These are phyloP conservation scores for Drosophila percnosoma DNA, from an alignment of 2,888 invertebrate species.

Conservation along the genomic window DNA sequence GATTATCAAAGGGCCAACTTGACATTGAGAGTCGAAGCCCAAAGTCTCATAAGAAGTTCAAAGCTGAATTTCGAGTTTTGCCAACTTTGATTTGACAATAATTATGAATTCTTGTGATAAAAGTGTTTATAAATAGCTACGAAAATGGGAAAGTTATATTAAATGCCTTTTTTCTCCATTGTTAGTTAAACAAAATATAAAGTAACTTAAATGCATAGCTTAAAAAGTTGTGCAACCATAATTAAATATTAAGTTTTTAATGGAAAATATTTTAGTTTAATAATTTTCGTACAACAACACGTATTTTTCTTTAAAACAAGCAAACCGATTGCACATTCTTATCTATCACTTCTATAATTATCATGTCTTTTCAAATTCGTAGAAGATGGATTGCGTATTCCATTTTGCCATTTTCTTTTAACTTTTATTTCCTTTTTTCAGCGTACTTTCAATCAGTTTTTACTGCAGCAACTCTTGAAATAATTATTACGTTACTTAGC, in stretches of 20 bases:
- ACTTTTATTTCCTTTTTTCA: neutral
- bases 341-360: neutral
- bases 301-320: neutral
- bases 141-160: neutral
- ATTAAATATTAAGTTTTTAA: neutral
- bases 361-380: neutral
- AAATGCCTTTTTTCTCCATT: neutral
- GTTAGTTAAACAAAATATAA: neutral
- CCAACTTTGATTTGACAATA: conserved; percentile 36
- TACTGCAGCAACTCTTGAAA: conserved; percentile 18
- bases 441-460: conserved; percentile 36
- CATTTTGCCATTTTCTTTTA: neutral
- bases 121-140: neutral
- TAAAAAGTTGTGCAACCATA: neutral
- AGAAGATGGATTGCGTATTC: neutral
- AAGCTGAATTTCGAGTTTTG: conserved; percentile 19
- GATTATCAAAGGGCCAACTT: conserved; percentile 54
- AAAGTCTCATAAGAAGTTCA: conserved; percentile 18
- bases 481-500: conserved; percentile 45
- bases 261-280: neutral
- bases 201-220: neutral
- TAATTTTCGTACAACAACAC: neutral
- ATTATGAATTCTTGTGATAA: conserved; percentile 18
- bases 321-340: too few relatives aligned
- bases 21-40: conserved; percentile 37